Conservation (phyloP, 2,888 invertebrate genomes). For the Cosmia pyralina region DNA sequence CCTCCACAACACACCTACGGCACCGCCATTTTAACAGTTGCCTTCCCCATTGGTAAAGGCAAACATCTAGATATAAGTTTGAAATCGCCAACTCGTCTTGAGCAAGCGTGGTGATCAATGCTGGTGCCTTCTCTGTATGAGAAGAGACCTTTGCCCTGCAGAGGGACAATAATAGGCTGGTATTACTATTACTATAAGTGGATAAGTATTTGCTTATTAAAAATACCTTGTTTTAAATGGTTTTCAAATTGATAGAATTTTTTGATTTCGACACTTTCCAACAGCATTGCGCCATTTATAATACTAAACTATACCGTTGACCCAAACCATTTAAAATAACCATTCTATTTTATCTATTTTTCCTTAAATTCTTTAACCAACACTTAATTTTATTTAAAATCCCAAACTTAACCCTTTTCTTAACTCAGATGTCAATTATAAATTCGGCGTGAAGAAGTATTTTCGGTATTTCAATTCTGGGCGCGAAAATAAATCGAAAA, state of each 20-base stretch:
- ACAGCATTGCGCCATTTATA: too few relatives aligned
- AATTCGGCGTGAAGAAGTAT: slow-evolving; percentile 83
- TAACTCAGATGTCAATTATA: slow-evolving; percentile 80
- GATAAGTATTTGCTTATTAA: too few relatives aligned
- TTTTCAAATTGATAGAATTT: too few relatives aligned
- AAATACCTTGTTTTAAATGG: too few relatives aligned
- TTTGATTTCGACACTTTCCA: too few relatives aligned
- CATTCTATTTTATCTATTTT: slow-evolving; percentile 16
- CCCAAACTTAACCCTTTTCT: slow-evolving; percentile 52
- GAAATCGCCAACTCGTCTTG: too few relatives aligned
- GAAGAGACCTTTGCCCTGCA: too few relatives aligned
- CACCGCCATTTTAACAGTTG: too few relatives aligned
- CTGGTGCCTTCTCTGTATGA: neutral
- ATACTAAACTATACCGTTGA: too few relatives aligned
- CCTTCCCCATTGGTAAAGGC: neutral
- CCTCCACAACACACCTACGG: too few relatives aligned
- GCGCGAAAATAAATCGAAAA: slow-evolving; percentile 79
- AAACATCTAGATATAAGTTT: neutral
- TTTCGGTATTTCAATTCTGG: slow-evolving; percentile 75
- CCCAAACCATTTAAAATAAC: slow-evolving; percentile 7
- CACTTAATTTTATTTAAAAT: slow-evolving; percentile 53
- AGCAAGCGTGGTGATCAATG: neutral
- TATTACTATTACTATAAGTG: too few relatives aligned
- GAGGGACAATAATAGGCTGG: too few relatives aligned
- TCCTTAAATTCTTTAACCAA: slow-evolving; percentile 28